Evolutionary conservation across 1,140 invertebrate species (phyloP).

Genomic region (Ectropis grisescens): DNA sequence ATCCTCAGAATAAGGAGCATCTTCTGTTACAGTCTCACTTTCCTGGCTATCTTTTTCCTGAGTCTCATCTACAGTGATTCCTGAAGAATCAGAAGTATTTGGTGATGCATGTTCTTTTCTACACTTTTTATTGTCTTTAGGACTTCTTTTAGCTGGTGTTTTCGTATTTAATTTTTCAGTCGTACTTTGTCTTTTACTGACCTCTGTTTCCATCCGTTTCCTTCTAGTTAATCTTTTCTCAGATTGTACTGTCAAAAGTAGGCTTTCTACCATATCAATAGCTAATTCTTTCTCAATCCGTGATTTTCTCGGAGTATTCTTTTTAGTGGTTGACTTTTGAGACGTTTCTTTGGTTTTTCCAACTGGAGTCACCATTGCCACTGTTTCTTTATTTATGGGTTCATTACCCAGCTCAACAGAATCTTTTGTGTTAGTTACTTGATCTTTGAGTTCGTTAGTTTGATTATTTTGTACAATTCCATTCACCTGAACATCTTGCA

Average conservation of each 20-base stretch:
- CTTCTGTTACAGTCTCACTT: too few relatives aligned
- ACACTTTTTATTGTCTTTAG: too few relatives aligned
- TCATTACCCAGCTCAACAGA: too few relatives aligned
- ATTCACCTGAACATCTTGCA: too few relatives aligned
- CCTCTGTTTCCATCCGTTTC: slow-evolving; percentile 14
- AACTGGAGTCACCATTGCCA: slow-evolving; percentile 1
- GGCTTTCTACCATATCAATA: slow-evolving; percentile 64
- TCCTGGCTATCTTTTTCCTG: too few relatives aligned
- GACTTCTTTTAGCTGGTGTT: too few relatives aligned
- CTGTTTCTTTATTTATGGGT: not conserved
- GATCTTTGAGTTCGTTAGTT: too few relatives aligned
- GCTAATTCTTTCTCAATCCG: slow-evolving; percentile 52
- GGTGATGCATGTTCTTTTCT: too few relatives aligned
- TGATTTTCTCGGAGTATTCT: slow-evolving; percentile 27
- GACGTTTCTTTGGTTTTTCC: slow-evolving; percentile 3
- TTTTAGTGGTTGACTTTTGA: slow-evolving; percentile 24
- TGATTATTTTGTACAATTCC: too few relatives aligned
- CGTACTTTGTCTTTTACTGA: slow-evolving; percentile 24
- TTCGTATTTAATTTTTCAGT: slow-evolving; percentile 29
- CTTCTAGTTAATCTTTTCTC: slow-evolving; percentile 40
- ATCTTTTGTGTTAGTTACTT: too few relatives aligned
- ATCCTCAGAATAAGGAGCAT: slow-evolving; percentile 42
- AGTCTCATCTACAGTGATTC: too few relatives aligned
- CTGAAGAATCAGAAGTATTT: too few relatives aligned
- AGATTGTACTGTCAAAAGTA: slow-evolving; percentile 34